These are phyloP conservation scores for Drosophila burlai DNA, from an alignment of 1,140 invertebrate genomes.

Conservation along the genomic window DNA sequence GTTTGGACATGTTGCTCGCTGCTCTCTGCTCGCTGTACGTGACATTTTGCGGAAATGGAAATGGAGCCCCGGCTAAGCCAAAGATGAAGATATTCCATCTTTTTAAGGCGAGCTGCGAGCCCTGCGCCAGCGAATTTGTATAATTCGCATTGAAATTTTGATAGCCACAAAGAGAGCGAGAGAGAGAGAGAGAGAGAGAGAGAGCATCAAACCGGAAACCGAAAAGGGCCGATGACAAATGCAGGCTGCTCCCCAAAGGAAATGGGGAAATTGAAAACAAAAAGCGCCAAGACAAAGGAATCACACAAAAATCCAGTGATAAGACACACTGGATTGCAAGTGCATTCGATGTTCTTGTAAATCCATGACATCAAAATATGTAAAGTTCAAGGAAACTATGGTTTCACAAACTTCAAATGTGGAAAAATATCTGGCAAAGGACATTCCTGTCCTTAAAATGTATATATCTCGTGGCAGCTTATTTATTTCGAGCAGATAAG, in stretches of 20 bases:
- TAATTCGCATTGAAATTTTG: constrained; percentile 53
- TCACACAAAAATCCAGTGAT: constrained; percentile 13
- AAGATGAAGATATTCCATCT: constrained; percentile 12
- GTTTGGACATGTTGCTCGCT: constrained; percentile 65
- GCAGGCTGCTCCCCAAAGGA: constrained; percentile 13
- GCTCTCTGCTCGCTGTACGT: constrained; percentile 54
- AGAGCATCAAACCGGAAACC: constrained; percentile 9
- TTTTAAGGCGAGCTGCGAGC: neutral
- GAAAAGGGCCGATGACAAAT: constrained; percentile 15
- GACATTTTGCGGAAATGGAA: constrained; percentile 71
- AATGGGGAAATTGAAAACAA: constrained; percentile 12
- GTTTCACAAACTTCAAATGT: neutral
- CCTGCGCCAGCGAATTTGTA: constrained; percentile 24
- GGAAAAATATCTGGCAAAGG: neutral
- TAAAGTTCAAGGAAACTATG: neutral
- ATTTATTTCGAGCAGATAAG: neutral
- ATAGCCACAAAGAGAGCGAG: constrained; percentile 42
- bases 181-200: neutral
- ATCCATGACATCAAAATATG: neutral
- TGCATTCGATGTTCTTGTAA: neutral
- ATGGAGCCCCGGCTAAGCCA: constrained; percentile 1
- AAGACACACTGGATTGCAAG: constrained; percentile 10
- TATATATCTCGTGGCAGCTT: too few species aligned
- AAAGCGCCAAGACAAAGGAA: constrained; percentile 16
- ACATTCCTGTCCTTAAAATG: neutral